Conservation (phyloP, 2,888 invertebrate species). For the Elysia crispata region DNA sequence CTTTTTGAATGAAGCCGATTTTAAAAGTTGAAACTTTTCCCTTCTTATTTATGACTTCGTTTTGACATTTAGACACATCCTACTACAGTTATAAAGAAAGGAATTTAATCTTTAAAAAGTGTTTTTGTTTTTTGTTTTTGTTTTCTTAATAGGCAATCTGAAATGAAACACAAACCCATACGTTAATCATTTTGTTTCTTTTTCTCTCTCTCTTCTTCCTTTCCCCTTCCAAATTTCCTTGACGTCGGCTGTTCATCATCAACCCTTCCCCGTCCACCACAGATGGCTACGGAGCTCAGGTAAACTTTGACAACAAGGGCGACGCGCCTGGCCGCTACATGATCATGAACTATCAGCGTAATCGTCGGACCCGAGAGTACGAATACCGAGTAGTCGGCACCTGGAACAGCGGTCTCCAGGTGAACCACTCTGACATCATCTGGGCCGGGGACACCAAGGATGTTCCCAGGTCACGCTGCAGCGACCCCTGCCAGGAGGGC, state of each 20-base stretch:
- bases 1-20: too few species aligned
- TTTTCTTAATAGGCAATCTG: too few species aligned
- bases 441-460: constrained; percentile 77
- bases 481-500: constrained; percentile 76
- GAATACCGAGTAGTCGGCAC: constrained; percentile 74
- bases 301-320: constrained; percentile 80
- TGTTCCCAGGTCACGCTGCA: constrained; percentile 77
- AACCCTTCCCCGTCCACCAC: background rate
- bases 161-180: too few species aligned
- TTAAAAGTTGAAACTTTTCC: too few species aligned
- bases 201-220: constrained; percentile 16
- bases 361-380: constrained; percentile 66
- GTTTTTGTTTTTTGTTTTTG: too few species aligned
- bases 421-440: constrained; percentile 69
- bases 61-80: too few species aligned
- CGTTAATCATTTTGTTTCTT: constrained; percentile 12
- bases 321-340: constrained; percentile 79
- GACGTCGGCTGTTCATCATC: too few species aligned
- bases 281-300: constrained; percentile 84
- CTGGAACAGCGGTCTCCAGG: constrained; percentile 81
- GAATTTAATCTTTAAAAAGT: too few species aligned
- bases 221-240: constrained; percentile 10
- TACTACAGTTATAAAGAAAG: too few species aligned
- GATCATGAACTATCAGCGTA: constrained; percentile 78
- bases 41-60: too few species aligned